phyloP scores from a whole-genome alignment of 2,888 invertebrate species.

The Minunthozetes semirufus region DNA sequence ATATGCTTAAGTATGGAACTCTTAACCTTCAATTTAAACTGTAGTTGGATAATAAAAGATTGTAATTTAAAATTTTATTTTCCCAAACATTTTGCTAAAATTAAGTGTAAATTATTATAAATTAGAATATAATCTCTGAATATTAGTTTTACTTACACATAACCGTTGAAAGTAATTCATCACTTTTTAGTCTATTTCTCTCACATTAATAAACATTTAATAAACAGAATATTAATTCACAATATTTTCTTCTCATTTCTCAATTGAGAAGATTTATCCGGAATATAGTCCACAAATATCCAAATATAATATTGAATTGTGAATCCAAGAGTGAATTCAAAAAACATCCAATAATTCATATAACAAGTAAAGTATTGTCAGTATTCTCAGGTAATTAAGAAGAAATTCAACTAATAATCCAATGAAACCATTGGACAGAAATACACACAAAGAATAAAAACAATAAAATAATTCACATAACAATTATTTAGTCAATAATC shows the following conservation, averaged over 20 bases:
- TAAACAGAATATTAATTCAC: no score
- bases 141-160: neutral
- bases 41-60: no score
- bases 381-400: neutral
- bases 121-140: no score
- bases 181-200: neutral
- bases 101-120: no score
- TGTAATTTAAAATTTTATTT: no score
- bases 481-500: neutral
- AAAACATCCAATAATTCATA: neutral
- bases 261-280: no score
- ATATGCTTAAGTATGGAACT: no score
- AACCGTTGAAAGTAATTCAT: neutral
- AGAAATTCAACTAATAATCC: neutral
- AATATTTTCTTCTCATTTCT: no score
- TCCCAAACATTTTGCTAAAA: no score
- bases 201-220: slow-evolving; percentile 10
- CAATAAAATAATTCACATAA: neutral
- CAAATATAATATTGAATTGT: neutral
- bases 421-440: neutral
- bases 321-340: neutral
- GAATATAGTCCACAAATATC: neutral
- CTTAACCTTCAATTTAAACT: no score
- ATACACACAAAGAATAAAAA: neutral
- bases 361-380: neutral